Conservation (phyloP, 64 coral and sea anemone genomes). For the Montipora sp. region DNA sequence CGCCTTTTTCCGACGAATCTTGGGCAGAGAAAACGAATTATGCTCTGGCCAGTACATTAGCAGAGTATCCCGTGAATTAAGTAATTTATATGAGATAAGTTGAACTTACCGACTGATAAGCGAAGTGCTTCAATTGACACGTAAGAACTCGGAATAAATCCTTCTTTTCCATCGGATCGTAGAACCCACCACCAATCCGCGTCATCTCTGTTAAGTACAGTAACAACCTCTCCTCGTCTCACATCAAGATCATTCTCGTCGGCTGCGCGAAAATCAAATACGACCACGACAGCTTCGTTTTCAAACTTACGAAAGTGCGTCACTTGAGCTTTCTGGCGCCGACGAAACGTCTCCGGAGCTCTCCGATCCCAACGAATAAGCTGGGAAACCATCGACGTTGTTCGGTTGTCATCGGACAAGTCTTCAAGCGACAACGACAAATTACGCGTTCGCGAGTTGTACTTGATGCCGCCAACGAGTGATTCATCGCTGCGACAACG, state of each 20-base stretch:
- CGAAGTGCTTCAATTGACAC: slow-evolving; percentile 43
- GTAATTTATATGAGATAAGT: neutral
- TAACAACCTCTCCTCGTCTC: slow-evolving; percentile 57
- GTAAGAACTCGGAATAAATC: slow-evolving; percentile 72
- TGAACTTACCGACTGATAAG: slow-evolving; percentile 41
- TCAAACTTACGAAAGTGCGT: slow-evolving; percentile 71
- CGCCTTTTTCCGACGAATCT: too few species aligned
- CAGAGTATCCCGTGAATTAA: too few species aligned
- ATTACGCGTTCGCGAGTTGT: slow-evolving; percentile 4
- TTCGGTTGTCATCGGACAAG: slow-evolving; percentile 18
- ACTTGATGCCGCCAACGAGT: neutral
- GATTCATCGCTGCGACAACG: slow-evolving; percentile 36
- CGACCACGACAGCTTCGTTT: slow-evolving; percentile 53
- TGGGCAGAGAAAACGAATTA: too few species aligned
- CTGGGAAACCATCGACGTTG: neutral
- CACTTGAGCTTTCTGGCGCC: slow-evolving; percentile 66
- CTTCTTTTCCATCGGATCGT: slow-evolving; percentile 60
- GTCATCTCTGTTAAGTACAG: slow-evolving; percentile 74
- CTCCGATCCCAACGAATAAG: slow-evolving; percentile 34
- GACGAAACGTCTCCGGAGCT: slow-evolving; percentile 71
- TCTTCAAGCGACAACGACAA: slow-evolving; percentile 19
- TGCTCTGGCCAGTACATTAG: too few species aligned
- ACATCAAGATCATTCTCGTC: slow-evolving; percentile 80
- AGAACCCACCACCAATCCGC: slow-evolving; percentile 77
- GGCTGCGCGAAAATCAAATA: slow-evolving; percentile 60